phyloP scores from a whole-genome alignment of 2,888 invertebrate species.

The Cephus rjabovi region DNA sequence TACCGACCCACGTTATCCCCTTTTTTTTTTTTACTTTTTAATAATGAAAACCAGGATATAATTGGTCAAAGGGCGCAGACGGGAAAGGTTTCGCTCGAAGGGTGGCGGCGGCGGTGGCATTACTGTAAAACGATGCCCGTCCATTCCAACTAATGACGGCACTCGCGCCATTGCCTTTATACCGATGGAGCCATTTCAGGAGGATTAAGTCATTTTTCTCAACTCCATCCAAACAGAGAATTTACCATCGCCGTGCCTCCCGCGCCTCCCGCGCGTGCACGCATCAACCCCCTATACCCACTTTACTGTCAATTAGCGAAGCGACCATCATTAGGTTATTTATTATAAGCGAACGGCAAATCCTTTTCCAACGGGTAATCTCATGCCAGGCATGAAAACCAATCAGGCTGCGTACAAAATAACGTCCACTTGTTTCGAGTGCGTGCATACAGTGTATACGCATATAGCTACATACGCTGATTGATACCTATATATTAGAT shows the following conservation, averaged over 20 bases:
- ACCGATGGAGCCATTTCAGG: constrained; percentile 15
- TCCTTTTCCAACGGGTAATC: not conserved
- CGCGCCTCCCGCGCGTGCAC: not conserved
- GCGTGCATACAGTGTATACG: no score
- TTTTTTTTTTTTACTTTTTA: not conserved
- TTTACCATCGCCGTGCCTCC: constrained; percentile 7
- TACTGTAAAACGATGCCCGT: constrained; percentile 19
- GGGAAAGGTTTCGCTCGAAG: not conserved
- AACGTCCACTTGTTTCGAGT: not conserved
- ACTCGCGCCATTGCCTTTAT: constrained; percentile 23
- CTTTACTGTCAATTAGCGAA: not conserved
- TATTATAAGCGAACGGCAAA: not conserved
- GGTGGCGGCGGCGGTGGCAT: not conserved
- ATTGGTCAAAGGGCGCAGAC: constrained; percentile 23
- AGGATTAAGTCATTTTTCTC: constrained; percentile 49
- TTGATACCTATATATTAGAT: not conserved
- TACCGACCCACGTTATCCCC: not conserved
- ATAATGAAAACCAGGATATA: constrained; percentile 18
- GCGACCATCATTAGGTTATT: not conserved
- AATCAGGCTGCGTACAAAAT: not conserved
- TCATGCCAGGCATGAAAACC: not conserved
- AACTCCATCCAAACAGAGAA: constrained; percentile 36
- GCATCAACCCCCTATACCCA: not conserved
- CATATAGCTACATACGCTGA: not conserved
- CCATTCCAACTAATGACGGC: constrained; percentile 45